Evolutionary conservation across 2,888 invertebrate genomes (phyloP).

Genomic region (Leucophora obtusa): DNA sequence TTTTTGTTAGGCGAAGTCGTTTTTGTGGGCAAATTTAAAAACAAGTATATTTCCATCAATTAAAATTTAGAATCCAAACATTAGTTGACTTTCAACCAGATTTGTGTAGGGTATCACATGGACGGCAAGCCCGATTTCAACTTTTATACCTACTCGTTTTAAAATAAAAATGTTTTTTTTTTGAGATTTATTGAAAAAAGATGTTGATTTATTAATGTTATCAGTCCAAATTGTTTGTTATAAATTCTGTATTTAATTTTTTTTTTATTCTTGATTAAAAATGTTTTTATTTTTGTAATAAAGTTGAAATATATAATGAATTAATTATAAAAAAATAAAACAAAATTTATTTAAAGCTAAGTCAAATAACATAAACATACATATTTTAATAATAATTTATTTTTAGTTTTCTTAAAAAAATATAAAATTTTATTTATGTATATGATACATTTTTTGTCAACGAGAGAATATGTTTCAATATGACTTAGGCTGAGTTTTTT

Average conservation of each 20-base stretch:
- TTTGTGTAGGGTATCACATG: too few relatives aligned
- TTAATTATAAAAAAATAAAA: conserved; percentile 46
- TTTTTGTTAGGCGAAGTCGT: too few relatives aligned
- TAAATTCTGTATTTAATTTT: conserved; percentile 30
- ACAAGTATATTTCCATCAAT: too few relatives aligned
- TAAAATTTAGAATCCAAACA: too few relatives aligned
- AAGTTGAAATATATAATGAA: conserved; percentile 15
- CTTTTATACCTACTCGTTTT: too few relatives aligned
- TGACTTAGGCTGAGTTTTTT: too few relatives aligned
- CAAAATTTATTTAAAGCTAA: conserved; percentile 43
- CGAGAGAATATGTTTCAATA: too few relatives aligned
- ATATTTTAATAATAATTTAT: conserved; percentile 13
- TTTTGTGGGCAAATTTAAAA: too few relatives aligned
- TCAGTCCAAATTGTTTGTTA: conserved; percentile 49
- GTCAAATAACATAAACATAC: conserved; percentile 50
- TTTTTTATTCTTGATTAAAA: not conserved
- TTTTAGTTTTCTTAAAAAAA: not conserved
- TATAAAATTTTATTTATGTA: not conserved
- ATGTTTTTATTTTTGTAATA: not conserved
- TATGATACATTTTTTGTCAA: too few relatives aligned
- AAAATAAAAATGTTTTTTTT: conserved; percentile 36
- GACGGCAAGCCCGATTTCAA: too few relatives aligned
- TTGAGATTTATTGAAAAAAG: conserved; percentile 45
- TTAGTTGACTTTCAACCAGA: too few relatives aligned
- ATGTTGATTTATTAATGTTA: conserved; percentile 54